Base-by-base conservation (phyloP, 2,888 invertebrate species). In the Drosophila antonietae region DNA sequence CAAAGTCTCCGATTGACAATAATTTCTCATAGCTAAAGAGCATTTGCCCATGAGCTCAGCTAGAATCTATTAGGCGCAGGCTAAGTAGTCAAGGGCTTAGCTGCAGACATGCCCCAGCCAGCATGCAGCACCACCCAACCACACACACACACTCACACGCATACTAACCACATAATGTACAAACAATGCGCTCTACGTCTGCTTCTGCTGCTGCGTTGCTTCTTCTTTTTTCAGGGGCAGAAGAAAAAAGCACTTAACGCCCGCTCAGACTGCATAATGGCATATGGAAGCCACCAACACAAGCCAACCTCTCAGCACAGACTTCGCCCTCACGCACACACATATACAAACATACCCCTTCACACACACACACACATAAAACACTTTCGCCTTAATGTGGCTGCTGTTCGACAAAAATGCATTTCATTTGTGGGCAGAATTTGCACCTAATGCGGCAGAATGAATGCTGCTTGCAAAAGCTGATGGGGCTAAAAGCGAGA, bases 241-340 rank as follows among this genome's bases (percentile, higher is more conserved):
- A 63, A 81, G 78, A 37, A 81, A 51, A 78, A 73, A 81, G 89
- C 84, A 88, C 89, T 84, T 84, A 84, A 68, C 72, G 60, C 64
- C 49, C 71, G 59, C 46, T 70, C 65, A 53, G 39, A 47, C 68
- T 65, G 69, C 69, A 73, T 75, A 81, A 81, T 87, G 71, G 72
- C 53, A 73, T 53, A 61, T 51, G 68, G 62, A 33, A n/a, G 44
- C 28, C 4, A 15, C 56, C 43, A 15, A 20, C 41, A 47, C 23
- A 39, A 47, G 18, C 28, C 43, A 46, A 8, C 15, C 35, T 41
- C 56, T 43, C 33, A 35, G 31, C 60, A 31, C 44, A 35, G 51
- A 23, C 52, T 41, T 20, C n/a, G 1, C 18, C 14, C 49, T 9
- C 53, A n/a, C 49, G 9, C 39, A 31, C 44, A 28, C 20, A 39